Evolutionary conservation across 2,113 vertebrate genomes (phyloP).

Genomic region (Nicator chloris): DNA sequence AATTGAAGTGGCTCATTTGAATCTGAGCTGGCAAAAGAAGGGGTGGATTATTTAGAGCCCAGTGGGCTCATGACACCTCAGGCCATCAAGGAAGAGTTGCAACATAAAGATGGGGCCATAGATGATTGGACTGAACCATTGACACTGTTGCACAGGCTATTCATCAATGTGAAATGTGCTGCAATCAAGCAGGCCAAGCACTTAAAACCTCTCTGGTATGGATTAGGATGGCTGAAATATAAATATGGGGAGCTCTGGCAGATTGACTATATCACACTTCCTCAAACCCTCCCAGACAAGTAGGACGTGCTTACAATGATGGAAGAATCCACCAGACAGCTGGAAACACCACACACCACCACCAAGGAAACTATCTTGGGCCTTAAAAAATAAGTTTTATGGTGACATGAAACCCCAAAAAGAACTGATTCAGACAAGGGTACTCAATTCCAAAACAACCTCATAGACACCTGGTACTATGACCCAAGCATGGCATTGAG

Average conservation of each 20-base stretch:
- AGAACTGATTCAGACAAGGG: not conserved
- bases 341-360: not conserved
- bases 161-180: not conserved
- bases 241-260: not conserved
- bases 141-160: not conserved
- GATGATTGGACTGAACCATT: not conserved
- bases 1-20: not conserved
- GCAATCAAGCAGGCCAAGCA: not conserved
- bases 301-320: rapidly evolving
- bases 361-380: not conserved
- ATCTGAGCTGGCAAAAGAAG: not conserved
- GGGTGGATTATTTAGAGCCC: not conserved
- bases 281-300: not conserved
- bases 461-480: not conserved
- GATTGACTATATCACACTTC: not conserved
- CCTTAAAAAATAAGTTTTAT: not conserved
- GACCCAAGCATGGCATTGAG: not conserved
- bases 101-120: not conserved
- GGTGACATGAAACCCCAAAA: not conserved
- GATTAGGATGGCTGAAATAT: not conserved
- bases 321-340: not conserved
- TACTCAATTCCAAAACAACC: not conserved
- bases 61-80: not conserved
- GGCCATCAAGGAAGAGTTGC: not conserved
- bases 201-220: not conserved